Evolutionary conservation across 2,797 vertebrate species (phyloP).

Genomic region (Balearica regulorum): DNA sequence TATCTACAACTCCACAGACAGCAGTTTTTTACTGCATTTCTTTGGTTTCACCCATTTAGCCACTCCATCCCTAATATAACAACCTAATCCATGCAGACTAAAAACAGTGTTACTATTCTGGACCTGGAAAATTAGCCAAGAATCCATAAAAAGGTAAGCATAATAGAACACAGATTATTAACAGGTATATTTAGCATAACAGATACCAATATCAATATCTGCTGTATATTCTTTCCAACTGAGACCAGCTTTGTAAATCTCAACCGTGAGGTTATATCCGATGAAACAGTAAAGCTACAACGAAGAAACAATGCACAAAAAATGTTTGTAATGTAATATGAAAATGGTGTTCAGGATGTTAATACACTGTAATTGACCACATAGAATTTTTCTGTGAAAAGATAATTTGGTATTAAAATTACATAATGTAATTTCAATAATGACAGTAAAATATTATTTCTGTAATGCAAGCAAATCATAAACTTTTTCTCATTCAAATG

Average conservation of each 20-base stretch:
- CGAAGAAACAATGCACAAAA: not conserved
- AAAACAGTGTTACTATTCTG: not conserved
- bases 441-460: constrained; percentile 60
- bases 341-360: constrained; percentile 54
- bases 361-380: constrained; percentile 58
- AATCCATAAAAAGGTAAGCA: not conserved
- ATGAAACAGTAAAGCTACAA: not conserved
- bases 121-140: not conserved
- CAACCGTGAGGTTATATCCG: not conserved
- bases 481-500: constrained; percentile 67
- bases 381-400: constrained; percentile 43
- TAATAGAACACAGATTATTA: not conserved
- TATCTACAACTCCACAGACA: not conserved
- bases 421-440: constrained; percentile 70
- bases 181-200: not conserved
- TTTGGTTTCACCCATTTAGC: not conserved
- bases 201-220: not conserved
- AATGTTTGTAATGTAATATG: constrained; percentile 54
- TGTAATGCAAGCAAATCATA: constrained; percentile 39
- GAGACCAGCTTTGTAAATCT: not conserved
- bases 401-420: constrained; percentile 66
- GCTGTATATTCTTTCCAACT: not conserved
- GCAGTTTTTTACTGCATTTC: not conserved
- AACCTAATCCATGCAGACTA: not conserved
- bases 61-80: not conserved